Evolutionary conservation across 1,140 invertebrate genomes (phyloP), one percentile per base, ranked within the genome.

Genomic region (Dolichoris vasculosae): DNA sequence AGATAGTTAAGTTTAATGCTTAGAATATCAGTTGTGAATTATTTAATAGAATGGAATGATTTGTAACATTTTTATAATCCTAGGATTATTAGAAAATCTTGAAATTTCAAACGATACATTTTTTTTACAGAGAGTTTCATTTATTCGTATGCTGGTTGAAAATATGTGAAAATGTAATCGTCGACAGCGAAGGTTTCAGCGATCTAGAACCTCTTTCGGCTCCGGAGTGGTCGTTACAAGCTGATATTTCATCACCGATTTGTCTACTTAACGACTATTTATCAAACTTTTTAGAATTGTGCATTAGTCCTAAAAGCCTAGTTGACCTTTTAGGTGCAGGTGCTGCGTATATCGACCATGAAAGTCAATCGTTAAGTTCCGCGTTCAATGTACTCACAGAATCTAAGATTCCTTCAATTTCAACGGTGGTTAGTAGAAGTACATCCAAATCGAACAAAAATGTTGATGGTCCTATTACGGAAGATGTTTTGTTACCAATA

Each of bases 201-300:
- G 97, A 99, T 93, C 96, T 99, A 88, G 96, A 98, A 90, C 97
- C 98, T 17, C 92, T 96, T 40, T 95, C 96, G 89, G 98, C 98
- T 40, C 96, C 97, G 0, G 94, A 96, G 86, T 99, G 98, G 95
- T 95, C 95, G 13, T 93, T 96, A 30, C 93, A 94, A 89, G 92
- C 95, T 0, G 94, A 94, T 89, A 93, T 94, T 78, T 92, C 95
- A 6, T 93, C 94, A 64, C 94, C 95, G 4, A 93, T 94, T 15
- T 97, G 95, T 88, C 94, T 96, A 87, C 93, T 97, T 38, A 94
- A 94, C 8, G 96, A 96, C 89, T 95, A 95, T 87, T 90, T 96
- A 81, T 91, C 90, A 17, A 94, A 95, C 86, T 95, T 95, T 89
- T 88, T 95, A 30, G 90, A 94, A 40, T 88, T 95, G 8, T 93